Evolutionary conservation across 2,797 vertebrate genomes (phyloP).

Genomic region (Enoplosus armatus): DNA sequence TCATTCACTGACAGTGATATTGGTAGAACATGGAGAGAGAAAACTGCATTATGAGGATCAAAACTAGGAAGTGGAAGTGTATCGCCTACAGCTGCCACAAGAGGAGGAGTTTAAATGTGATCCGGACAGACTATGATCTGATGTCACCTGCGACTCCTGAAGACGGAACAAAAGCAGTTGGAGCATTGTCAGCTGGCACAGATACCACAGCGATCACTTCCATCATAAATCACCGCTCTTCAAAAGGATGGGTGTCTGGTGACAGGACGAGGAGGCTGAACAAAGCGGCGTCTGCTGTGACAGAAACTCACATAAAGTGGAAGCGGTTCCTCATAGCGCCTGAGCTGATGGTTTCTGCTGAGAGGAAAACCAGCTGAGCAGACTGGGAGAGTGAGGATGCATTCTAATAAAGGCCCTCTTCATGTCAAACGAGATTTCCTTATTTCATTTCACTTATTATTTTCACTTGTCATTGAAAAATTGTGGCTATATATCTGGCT

Average conservation of each 20-base stretch:
- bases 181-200: conserved; percentile 70
- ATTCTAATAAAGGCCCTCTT: neutral
- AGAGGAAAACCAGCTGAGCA: conserved; percentile 28
- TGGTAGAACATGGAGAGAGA: conserved; percentile 21
- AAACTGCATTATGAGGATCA: conserved; percentile 12
- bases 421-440: conserved; percentile 8
- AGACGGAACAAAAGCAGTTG: conserved; percentile 64
- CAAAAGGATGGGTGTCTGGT: conserved; percentile 82
- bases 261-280: conserved; percentile 72
- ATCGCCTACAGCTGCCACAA: conserved; percentile 49
- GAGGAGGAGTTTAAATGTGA: conserved; percentile 54
- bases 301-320: conserved; percentile 56
- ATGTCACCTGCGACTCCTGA: conserved; percentile 63
- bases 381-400: conserved; percentile 9
- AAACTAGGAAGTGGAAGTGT: conserved; percentile 33
- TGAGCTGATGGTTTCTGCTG: conserved; percentile 28
- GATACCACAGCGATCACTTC: conserved; percentile 89
- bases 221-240: conserved; percentile 78
- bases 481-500: no score
- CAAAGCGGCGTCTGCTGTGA: conserved; percentile 66
- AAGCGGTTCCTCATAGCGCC: conserved; percentile 27
- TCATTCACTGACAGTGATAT: conserved; percentile 50
- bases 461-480: no score
- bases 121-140: conserved; percentile 51
- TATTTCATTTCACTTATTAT: no score